Percentiles rank a stretch among this genome's conserved stretches.
These are phyloP conservation scores for Onychomys leucogaster DNA, from an alignment of 2,797 vertebrate genomes.

Conservation along the genomic window DNA sequence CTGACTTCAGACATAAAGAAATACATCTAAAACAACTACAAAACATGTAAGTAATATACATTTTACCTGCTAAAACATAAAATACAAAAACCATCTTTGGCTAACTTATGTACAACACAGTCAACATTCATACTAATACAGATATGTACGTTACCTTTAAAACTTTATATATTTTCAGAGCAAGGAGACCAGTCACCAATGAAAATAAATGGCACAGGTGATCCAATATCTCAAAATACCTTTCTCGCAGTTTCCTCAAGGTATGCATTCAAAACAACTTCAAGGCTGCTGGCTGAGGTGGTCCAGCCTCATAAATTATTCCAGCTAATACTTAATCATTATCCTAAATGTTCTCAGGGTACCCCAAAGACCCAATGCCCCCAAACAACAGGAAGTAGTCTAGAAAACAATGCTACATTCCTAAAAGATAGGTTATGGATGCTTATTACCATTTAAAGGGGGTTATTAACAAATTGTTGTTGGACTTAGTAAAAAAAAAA, in stretches of 20 bases:
- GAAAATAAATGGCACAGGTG: neutral
- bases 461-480: neutral
- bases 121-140: neutral
- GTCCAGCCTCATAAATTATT: neutral
- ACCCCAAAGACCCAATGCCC: neutral
- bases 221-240: neutral
- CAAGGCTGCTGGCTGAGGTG: neutral
- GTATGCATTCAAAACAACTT: neutral
- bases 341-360: neutral
- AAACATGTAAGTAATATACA: neutral
- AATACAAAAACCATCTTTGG: neutral
- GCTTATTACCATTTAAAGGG: neutral
- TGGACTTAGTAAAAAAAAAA: neutral
- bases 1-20: neutral
- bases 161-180: neutral
- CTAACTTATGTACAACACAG: neutral
- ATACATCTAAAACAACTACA: neutral
- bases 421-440: neutral
- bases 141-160: neutral
- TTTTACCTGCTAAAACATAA: neutral
- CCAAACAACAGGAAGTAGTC: neutral
- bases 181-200: neutral
- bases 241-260: neutral
- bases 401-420: neutral
- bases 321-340: neutral